A percentile compares a stretch with the other conserved stretches of the same genome.
These are phyloP conservation scores for Acleris emargana DNA, from an alignment of 2,888 invertebrate genomes.

Conservation along the genomic window DNA sequence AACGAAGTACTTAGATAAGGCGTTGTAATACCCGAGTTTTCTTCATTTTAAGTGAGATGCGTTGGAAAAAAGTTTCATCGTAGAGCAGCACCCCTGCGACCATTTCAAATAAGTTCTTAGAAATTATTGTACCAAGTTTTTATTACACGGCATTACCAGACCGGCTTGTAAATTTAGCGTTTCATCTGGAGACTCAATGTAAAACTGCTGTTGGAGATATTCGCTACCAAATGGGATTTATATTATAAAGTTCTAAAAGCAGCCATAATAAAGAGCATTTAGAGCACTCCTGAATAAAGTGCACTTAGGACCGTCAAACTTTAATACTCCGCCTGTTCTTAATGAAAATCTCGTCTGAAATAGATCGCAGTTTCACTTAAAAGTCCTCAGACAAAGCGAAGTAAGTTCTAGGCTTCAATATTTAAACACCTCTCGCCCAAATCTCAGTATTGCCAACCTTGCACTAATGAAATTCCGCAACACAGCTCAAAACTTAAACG, in stretches of 20 bases:
- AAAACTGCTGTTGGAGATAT: conserved; percentile 34
- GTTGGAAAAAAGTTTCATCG: conserved; percentile 24
- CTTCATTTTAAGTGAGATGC: conserved; percentile 42
- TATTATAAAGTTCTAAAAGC: conserved; percentile 11
- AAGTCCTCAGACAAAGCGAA: conserved; percentile 18
- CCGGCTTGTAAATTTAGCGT: conserved; percentile 24
- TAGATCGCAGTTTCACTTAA: conserved; percentile 11
- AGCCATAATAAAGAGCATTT: conserved; percentile 12
- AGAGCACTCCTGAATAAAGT: not conserved
- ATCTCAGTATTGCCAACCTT: conserved; percentile 24
- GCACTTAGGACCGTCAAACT: conserved; percentile 13
- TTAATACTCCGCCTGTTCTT: conserved; percentile 12
- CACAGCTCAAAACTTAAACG: conserved; percentile 29
- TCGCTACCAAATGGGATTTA: conserved; percentile 40
- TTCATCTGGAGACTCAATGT: conserved; percentile 35
- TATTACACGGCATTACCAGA: conserved; percentile 38
- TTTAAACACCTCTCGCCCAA: conserved; percentile 16
- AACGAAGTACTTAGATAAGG: conserved; percentile 38
- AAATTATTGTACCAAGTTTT: conserved; percentile 45
- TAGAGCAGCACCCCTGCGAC: conserved; percentile 23
- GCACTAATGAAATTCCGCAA: conserved; percentile 32
- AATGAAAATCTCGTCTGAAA: conserved; percentile 23
- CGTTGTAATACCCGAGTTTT: conserved; percentile 39
- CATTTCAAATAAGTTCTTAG: conserved; percentile 40
- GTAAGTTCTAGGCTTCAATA: conserved; percentile 25